phyloP scores from a whole-genome alignment of 2,888 invertebrate species.

The Meteorus colon region DNA sequence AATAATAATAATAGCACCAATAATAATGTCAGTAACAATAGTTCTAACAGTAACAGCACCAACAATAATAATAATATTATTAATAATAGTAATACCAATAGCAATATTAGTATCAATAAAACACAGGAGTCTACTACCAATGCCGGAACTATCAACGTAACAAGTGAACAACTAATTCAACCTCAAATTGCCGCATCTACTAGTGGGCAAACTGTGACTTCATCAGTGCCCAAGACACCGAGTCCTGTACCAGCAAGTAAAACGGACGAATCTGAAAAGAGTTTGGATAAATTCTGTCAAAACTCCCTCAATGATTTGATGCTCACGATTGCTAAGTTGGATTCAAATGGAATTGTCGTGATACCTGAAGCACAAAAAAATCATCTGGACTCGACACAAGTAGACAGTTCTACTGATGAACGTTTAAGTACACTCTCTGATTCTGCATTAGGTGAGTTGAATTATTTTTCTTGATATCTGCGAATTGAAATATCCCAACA shows the following conservation, averaged over 20 bases:
- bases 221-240: slow-evolving; percentile 90
- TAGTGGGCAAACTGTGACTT: slow-evolving; percentile 77
- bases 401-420: slow-evolving; percentile 84
- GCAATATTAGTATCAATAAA: slow-evolving; percentile 48
- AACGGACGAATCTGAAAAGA: slow-evolving; percentile 77
- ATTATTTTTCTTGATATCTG: not conserved
- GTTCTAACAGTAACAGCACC: slow-evolving; percentile 50
- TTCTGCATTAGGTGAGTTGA: slow-evolving; percentile 63
- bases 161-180: slow-evolving; percentile 49
- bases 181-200: slow-evolving; percentile 52
- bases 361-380: slow-evolving; percentile 78
- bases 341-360: slow-evolving; percentile 88
- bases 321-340: slow-evolving; percentile 90
- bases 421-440: slow-evolving; percentile 66
- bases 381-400: slow-evolving; percentile 74
- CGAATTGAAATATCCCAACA: not conserved
- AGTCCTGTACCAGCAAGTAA: slow-evolving; percentile 77
- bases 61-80: slow-evolving; percentile 33
- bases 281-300: slow-evolving; percentile 87
- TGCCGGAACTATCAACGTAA: slow-evolving; percentile 25
- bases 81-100: slow-evolving; percentile 63
- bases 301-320: slow-evolving; percentile 90
- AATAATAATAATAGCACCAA: slow-evolving; percentile 50
- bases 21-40: slow-evolving; percentile 48
- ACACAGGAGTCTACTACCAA: slow-evolving; percentile 52